These are phyloP conservation scores for Maylandia zebra DNA, from an alignment of 2,113 vertebrate genomes.

Conservation along the genomic window DNA sequence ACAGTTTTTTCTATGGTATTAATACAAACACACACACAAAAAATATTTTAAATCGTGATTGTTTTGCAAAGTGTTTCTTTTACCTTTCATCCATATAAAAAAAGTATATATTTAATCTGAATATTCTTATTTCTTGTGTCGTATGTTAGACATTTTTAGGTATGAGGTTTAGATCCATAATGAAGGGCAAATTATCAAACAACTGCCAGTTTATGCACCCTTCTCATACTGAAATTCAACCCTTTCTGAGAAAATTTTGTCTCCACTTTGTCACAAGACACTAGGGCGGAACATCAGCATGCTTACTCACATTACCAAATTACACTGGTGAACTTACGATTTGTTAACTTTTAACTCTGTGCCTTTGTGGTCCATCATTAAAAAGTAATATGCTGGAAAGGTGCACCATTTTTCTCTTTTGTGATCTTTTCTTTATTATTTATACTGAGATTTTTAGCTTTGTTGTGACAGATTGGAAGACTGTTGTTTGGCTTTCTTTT, in stretches of 20 bases:
- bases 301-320: neutral
- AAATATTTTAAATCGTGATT: neutral
- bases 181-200: neutral
- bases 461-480: neutral
- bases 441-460: neutral
- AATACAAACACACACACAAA: neutral
- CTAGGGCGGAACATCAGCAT: neutral
- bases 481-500: neutral
- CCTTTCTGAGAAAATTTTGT: neutral
- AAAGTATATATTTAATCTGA: neutral
- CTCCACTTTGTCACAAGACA: neutral
- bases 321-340: neutral
- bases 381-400: neutral
- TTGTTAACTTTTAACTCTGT: neutral
- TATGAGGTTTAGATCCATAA: neutral
- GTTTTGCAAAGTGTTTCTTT: neutral
- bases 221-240: neutral
- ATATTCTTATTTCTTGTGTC: neutral
- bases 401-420: neutral
- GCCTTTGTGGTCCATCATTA: neutral
- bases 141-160: neutral
- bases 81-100: neutral
- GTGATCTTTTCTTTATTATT: neutral
- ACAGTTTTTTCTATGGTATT: neutral
- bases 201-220: neutral